A percentile compares a stretch with the other conserved stretches of the same genome.
These are phyloP conservation scores for Mellilla xanthometata DNA, from an alignment of 2,888 invertebrate species.

Conservation along the genomic window DNA sequence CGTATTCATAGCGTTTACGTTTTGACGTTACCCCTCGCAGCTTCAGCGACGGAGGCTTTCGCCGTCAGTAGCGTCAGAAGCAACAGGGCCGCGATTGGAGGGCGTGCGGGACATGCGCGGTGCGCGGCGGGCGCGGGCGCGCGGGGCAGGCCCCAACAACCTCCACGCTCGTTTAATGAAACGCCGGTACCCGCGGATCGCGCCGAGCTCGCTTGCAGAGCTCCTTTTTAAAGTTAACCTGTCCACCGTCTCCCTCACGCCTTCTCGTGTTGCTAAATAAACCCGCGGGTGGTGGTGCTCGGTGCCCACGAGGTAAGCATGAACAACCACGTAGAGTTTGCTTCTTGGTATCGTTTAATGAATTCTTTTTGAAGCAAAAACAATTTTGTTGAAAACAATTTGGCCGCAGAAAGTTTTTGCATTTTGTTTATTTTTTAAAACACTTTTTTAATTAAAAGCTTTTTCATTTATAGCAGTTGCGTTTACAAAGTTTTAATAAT, in stretches of 20 bases:
- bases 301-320: slow-evolving; percentile 53
- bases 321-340: too few relatives aligned
- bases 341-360: too few relatives aligned
- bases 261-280: slow-evolving; percentile 60
- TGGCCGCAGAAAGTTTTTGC: too few relatives aligned
- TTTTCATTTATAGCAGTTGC: too few relatives aligned
- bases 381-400: too few relatives aligned
- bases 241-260: slow-evolving; percentile 71
- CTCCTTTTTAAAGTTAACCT: slow-evolving; percentile 64
- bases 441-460: too few relatives aligned
- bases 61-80: slow-evolving; percentile 76
- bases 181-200: slow-evolving; percentile 77
- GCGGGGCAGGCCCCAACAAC: slow-evolving; percentile 60
- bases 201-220: slow-evolving; percentile 69
- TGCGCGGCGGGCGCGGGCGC: slow-evolving; percentile 32
- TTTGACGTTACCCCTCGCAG: slow-evolving; percentile 53
- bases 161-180: slow-evolving; percentile 78
- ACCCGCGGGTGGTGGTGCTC: slow-evolving; percentile 50
- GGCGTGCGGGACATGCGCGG: slow-evolving; percentile 59
- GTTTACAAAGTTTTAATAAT: too few relatives aligned
- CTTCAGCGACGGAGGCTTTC: slow-evolving; percentile 19
- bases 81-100: slow-evolving; percentile 77
- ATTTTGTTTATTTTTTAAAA: too few relatives aligned
- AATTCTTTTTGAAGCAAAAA: too few relatives aligned
- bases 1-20: slow-evolving; percentile 77